phyloP scores from a whole-genome alignment of 2,113 vertebrate species.

The Ameiurus melas region DNA sequence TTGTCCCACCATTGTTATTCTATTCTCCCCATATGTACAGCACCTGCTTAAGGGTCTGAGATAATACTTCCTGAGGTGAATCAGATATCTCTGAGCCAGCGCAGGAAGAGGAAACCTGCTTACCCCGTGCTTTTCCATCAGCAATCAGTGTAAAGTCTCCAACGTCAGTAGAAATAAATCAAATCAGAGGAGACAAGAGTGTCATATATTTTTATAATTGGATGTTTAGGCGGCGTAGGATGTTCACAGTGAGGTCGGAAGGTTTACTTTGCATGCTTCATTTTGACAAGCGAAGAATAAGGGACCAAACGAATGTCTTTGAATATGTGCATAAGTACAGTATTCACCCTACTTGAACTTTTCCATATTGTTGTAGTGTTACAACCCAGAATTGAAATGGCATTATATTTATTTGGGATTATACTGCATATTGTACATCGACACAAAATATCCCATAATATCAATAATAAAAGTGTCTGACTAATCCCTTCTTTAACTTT shows the following conservation, averaged over 20 bases:
- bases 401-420: background rate
- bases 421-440: background rate
- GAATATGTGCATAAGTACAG: background rate
- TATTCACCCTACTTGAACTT: background rate
- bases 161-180: background rate
- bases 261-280: background rate
- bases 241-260: background rate
- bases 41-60: conserved; percentile 38
- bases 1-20: background rate
- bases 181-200: background rate
- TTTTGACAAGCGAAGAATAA: background rate
- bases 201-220: background rate
- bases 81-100: conserved; percentile 34
- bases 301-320: background rate
- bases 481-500: background rate
- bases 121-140: conserved; percentile 26
- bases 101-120: conserved; percentile 40
- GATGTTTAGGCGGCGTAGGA: background rate
- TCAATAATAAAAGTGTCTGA: background rate
- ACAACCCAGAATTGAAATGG: background rate
- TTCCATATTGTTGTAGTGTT: background rate
- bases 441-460: background rate
- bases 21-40: conserved; percentile 16
- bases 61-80: conserved; percentile 47
- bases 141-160: background rate